Conservation (phyloP, 2,113 vertebrate genomes). For the Colossoma macropomum region DNA sequence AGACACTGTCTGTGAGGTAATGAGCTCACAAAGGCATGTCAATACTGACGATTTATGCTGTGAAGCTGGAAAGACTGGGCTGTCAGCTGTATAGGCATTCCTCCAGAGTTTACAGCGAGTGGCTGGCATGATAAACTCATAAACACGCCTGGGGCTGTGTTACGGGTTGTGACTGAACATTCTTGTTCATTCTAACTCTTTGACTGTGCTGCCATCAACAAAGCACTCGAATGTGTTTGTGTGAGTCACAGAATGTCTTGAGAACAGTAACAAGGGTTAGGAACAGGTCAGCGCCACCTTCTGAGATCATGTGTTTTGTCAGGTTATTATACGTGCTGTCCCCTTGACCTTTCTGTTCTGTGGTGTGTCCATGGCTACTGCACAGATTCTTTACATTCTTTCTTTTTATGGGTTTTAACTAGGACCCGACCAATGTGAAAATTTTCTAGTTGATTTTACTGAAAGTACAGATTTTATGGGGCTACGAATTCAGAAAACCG, state of each 20-base stretch:
- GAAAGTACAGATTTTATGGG: too few species aligned
- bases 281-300: background rate
- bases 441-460: too few species aligned
- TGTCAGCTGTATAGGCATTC: slow-evolving; percentile 20
- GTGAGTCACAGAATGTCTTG: background rate
- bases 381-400: too few species aligned
- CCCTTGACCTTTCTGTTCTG: background rate
- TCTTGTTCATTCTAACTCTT: slow-evolving; percentile 18
- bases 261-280: slow-evolving; percentile 6
- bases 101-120: slow-evolving; percentile 20
- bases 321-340: background rate
- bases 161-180: slow-evolving; percentile 28
- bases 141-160: slow-evolving; percentile 26
- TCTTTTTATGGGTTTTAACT: background rate
- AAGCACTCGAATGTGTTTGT: background rate
- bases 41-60: slow-evolving; percentile 17
- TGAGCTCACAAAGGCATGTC: slow-evolving; percentile 33
- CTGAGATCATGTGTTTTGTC: background rate
- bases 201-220: slow-evolving; percentile 5
- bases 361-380: background rate
- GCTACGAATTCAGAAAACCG: too few species aligned
- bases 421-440: too few species aligned
- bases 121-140: slow-evolving; percentile 15
- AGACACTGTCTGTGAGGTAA: slow-evolving; percentile 41
- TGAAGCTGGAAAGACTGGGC: background rate